Percentiles rank a stretch among this genome's conserved stretches.
phyloP scores from a whole-genome alignment of 2,888 invertebrate genomes.

The Resseliella maxima region DNA sequence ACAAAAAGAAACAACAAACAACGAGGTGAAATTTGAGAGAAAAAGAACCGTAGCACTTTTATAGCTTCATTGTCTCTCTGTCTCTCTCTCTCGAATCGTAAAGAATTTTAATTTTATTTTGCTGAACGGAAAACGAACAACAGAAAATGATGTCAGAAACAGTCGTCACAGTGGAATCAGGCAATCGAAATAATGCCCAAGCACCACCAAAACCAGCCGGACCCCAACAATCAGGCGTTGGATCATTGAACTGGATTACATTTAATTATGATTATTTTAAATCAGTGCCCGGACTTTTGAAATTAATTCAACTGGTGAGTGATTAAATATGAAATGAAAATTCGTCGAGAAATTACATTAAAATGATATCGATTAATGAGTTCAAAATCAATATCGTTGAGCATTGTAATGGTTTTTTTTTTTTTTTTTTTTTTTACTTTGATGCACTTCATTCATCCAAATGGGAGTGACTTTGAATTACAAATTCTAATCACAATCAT shows the following conservation, averaged over 20 bases:
- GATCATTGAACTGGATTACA: constrained; percentile 75
- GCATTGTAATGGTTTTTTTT: no score
- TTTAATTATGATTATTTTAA: constrained; percentile 84
- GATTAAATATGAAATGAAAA: not conserved
- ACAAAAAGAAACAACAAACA: not conserved
- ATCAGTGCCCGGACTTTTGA: constrained; percentile 83
- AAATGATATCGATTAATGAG: no score
- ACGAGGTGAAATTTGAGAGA: constrained; percentile 4
- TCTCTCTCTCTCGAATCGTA: no score
- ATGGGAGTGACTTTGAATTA: no score
- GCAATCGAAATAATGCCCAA: constrained; percentile 65
- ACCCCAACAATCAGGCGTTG: constrained; percentile 66
- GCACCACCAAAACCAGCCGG: constrained; percentile 55
- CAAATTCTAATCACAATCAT: no score
- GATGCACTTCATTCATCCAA: no score
- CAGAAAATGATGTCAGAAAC: constrained; percentile 82
- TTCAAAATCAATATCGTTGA: no score
- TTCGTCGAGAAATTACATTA: not conserved
- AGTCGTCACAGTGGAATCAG: constrained; percentile 81
- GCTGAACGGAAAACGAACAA: not conserved
- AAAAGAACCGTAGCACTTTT: not conserved
- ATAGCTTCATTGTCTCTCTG: no score
- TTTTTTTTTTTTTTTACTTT: no score
- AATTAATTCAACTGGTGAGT: constrained; percentile 85
- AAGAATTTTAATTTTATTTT: not conserved